Conservation (phyloP, 2,797 vertebrate species). For the Cossypha heuglini region DNA sequence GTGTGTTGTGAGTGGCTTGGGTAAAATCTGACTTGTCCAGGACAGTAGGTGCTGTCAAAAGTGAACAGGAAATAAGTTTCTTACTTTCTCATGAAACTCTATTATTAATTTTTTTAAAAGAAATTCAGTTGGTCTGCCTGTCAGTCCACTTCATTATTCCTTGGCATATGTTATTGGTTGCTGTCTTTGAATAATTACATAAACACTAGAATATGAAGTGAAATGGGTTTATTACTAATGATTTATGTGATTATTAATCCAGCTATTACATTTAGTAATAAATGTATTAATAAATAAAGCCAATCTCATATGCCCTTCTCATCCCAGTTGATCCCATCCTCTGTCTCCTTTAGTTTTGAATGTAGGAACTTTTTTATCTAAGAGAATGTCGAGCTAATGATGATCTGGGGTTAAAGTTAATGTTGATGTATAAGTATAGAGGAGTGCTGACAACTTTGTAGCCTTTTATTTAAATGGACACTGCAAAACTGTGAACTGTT, state of each 20-base stretch:
- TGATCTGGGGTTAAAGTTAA: neutral
- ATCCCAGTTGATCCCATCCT: neutral
- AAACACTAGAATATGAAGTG: neutral
- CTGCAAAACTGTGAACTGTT: neutral
- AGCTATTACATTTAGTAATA: neutral
- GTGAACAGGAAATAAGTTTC: neutral
- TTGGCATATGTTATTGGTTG: neutral
- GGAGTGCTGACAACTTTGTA: neutral
- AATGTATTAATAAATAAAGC: neutral
- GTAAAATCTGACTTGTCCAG: neutral
- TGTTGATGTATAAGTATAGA: neutral
- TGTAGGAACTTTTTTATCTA: neutral
- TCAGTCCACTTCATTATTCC: neutral
- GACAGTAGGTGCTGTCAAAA: neutral
- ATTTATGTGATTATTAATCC: neutral
- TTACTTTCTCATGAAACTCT: neutral
- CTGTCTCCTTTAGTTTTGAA: conserved; percentile 4
- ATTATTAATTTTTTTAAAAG: neutral
- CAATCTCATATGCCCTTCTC: neutral
- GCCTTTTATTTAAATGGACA: neutral
- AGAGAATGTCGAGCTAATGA: neutral
- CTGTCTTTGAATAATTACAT: neutral
- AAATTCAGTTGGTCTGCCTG: neutral
- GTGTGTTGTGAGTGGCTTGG: neutral
- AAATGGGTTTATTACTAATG: neutral